Evolutionary conservation across 2,888 invertebrate species (phyloP).

Genomic region (Diarsia brunnea): DNA sequence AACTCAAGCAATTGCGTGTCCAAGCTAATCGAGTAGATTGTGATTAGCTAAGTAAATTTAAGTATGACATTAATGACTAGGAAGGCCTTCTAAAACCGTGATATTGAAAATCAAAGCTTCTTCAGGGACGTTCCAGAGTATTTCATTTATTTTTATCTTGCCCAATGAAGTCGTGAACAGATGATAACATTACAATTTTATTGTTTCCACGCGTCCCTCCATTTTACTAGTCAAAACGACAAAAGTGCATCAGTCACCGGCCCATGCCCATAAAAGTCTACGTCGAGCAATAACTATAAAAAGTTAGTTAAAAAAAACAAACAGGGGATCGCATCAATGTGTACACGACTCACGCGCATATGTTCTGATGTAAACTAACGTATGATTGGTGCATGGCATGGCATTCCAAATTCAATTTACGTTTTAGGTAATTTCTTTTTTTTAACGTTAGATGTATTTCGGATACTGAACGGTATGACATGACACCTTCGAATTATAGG

Average conservation of each 20-base stretch:
- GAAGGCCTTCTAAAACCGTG: constrained; percentile 2
- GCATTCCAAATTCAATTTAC: constrained; percentile 59
- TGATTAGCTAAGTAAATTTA: constrained; percentile 28
- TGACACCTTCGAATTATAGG: background rate
- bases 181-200: constrained; percentile 45
- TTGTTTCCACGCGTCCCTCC: constrained; percentile 49
- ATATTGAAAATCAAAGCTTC: constrained; percentile 6
- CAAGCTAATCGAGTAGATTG: constrained; percentile 24
- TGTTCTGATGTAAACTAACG: constrained; percentile 68
- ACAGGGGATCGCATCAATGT: constrained; percentile 72
- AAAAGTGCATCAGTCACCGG: constrained; percentile 76
- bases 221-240: constrained; percentile 46
- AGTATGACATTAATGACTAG: constrained; percentile 10
- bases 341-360: constrained; percentile 66
- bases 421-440: constrained; percentile 36
- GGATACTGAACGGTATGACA: constrained; percentile 15
- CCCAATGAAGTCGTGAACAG: background rate
- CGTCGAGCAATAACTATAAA: constrained; percentile 78
- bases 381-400: constrained; percentile 50
- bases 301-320: constrained; percentile 72
- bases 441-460: background rate
- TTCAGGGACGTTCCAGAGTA: background rate
- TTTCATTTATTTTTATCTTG: background rate
- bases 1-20: constrained; percentile 52
- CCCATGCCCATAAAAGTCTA: constrained; percentile 76